Percentiles rank a stretch among this genome's conserved stretches.
phyloP scores from a whole-genome alignment of 2,113 vertebrate genomes.

The Mus musculus region DNA sequence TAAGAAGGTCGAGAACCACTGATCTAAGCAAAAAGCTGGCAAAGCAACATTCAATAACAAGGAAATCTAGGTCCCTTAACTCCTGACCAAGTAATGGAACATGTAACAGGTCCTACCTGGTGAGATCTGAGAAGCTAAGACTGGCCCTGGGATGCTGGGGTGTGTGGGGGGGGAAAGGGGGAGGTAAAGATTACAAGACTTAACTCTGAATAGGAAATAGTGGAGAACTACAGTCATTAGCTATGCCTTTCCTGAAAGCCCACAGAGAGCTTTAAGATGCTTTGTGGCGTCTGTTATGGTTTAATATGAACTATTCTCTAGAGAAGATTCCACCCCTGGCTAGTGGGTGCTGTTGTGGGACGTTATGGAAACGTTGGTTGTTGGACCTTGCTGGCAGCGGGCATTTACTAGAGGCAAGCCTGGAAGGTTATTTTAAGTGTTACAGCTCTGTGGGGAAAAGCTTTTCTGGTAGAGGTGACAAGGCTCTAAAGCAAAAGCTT shows the following conservation, averaged over 20 bases:
- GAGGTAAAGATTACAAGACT: not conserved
- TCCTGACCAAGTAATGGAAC: not conserved
- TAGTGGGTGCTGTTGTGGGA: not conserved
- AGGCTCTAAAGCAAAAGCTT: too few species aligned
- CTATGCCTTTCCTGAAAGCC: not conserved
- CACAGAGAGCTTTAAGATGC: not conserved
- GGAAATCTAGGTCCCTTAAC: not conserved
- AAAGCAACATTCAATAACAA: not conserved
- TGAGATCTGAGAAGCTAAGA: not conserved
- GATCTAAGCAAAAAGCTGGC: not conserved
- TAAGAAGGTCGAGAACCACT: not conserved
- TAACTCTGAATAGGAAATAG: not conserved
- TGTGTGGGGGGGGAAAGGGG: not conserved
- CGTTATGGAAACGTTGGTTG: too few species aligned
- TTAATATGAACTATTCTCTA: not conserved
- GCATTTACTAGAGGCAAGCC: not conserved
- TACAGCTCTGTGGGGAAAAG: too few species aligned
- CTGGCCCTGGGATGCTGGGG: not conserved
- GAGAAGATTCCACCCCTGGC: not conserved
- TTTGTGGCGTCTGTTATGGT: not conserved
- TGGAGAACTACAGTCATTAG: not conserved
- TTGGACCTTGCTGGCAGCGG: not conserved
- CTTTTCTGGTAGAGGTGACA: too few species aligned
- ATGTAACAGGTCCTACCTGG: not conserved
- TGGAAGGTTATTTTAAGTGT: not conserved